phyloP scores from a whole-genome alignment of 2,113 vertebrate genomes.

The Coptodon bakossiorum region DNA sequence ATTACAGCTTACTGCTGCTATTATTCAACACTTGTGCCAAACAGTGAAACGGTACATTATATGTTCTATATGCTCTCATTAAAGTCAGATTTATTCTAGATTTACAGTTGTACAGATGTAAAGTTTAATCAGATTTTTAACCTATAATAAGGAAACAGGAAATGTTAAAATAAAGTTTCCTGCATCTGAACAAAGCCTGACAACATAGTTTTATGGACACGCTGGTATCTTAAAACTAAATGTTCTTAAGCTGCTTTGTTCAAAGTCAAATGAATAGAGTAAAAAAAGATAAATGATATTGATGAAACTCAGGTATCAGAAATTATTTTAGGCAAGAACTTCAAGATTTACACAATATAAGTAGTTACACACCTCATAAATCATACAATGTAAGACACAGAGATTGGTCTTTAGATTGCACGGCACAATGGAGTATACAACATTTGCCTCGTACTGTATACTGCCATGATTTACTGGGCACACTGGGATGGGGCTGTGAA shows the following conservation, averaged over 20 bases:
- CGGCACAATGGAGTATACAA: neutral
- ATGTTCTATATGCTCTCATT: neutral
- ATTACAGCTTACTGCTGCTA: neutral
- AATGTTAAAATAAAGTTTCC: neutral
- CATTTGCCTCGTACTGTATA: neutral
- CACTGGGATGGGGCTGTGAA: neutral
- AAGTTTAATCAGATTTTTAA: neutral
- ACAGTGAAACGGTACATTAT: neutral
- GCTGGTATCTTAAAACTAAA: neutral
- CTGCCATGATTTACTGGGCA: constrained; percentile 17
- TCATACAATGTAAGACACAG: neutral
- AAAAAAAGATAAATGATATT: neutral
- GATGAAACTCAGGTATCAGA: neutral
- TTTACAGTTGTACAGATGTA: neutral
- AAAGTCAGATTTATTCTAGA: neutral
- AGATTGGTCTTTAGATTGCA: neutral
- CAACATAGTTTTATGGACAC: neutral
- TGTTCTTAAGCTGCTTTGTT: neutral
- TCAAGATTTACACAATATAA: neutral
- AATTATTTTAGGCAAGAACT: neutral
- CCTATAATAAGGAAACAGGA: neutral
- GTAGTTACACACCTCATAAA: neutral
- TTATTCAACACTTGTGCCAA: neutral
- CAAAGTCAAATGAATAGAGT: neutral
- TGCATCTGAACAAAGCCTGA: neutral